A percentile compares a stretch with the other conserved stretches of the same genome.
phyloP scores from a whole-genome alignment of 2,113 vertebrate genomes.

The Ctenomys sociabilis region DNA sequence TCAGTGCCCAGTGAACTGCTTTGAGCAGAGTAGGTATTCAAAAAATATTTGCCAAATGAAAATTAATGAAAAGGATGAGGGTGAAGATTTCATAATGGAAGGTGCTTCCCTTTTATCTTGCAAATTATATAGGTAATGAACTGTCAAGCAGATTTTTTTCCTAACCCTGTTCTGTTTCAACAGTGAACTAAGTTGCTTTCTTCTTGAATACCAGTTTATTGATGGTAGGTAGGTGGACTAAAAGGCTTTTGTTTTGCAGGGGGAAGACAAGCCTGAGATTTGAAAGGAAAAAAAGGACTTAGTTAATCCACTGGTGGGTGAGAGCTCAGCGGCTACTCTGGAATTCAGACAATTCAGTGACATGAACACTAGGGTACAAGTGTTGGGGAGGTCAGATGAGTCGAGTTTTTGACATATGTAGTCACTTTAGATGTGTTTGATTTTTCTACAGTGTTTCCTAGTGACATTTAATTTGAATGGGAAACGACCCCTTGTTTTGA shows the following conservation, averaged over 20 bases:
- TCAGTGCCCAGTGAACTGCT: neutral
- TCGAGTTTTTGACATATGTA: constrained; percentile 51
- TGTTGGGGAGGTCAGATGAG: constrained; percentile 60
- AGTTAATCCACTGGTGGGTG: constrained; percentile 47
- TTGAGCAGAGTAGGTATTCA: constrained; percentile 38
- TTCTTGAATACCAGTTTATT: constrained; percentile 17
- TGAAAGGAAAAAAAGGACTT: constrained; percentile 35
- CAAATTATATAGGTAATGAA: neutral
- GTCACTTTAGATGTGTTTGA: constrained; percentile 24
- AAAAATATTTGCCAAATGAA: constrained; percentile 45
- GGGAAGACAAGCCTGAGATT: constrained; percentile 27
- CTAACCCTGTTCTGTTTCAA: neutral
- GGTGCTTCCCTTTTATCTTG: neutral
- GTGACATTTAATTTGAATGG: constrained; percentile 54
- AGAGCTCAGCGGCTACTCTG: constrained; percentile 45
- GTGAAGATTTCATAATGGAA: neutral
- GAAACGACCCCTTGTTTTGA: constrained; percentile 58
- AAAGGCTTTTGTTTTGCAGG: neutral
- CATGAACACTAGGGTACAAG: constrained; percentile 29
- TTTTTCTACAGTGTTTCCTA: constrained; percentile 61
- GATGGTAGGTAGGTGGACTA: constrained; percentile 3
- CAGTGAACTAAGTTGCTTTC: neutral
- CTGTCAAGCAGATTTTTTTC: neutral
- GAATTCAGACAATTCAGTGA: constrained; percentile 67
- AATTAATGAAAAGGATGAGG: neutral